Conservation (phyloP, 2,888 invertebrate genomes). For the Torymus texanus region DNA sequence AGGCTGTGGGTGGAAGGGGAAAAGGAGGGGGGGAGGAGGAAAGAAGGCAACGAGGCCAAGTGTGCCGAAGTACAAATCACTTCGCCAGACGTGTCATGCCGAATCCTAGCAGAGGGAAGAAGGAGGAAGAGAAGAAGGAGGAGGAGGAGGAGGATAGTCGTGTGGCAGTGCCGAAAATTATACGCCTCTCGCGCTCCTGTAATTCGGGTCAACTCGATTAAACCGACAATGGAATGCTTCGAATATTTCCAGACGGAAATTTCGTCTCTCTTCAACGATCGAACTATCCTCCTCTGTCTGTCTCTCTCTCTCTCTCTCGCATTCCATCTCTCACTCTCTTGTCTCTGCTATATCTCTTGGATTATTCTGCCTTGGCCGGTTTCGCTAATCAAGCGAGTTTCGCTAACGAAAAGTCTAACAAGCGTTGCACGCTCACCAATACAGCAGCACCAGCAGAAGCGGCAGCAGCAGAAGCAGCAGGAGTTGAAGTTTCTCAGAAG, state of each 20-base stretch:
- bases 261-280: conserved; percentile 45
- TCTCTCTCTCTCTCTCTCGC: conserved; percentile 20
- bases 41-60: conserved; percentile 50
- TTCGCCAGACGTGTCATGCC: conserved; percentile 48
- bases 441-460: background rate
- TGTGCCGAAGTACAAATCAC: conserved; percentile 57
- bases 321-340: background rate
- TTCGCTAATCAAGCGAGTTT: conserved; percentile 40
- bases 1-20: background rate
- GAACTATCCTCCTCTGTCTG: conserved; percentile 34
- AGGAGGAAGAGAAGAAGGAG: background rate
- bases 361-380: conserved; percentile 18
- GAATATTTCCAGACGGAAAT: conserved; percentile 53
- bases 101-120: conserved; percentile 34
- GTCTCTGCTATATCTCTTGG: conserved; percentile 29
- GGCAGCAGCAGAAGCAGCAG: background rate
- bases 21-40: background rate
- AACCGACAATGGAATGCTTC: conserved; percentile 53
- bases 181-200: conserved; percentile 27
- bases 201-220: conserved; percentile 58
- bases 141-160: background rate
- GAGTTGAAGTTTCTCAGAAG: background rate
- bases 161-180: conserved; percentile 34
- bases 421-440: background rate
- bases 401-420: conserved; percentile 29